phyloP scores from a whole-genome alignment of 2,113 vertebrate genomes.

The Lethenteron camtschaticum region DNA sequence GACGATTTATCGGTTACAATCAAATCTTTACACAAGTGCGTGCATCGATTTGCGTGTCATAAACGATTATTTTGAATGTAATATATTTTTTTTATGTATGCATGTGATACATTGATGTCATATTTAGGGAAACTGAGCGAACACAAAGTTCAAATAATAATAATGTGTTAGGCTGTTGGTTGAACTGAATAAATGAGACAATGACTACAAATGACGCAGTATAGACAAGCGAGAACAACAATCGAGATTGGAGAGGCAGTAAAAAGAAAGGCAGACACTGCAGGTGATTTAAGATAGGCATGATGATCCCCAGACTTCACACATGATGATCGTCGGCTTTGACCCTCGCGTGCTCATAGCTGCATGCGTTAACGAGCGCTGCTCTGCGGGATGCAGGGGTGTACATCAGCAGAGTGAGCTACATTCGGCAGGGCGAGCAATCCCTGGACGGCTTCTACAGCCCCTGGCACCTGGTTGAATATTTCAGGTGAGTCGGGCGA shows the following conservation, averaged over 20 bases:
- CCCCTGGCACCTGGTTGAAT: constrained; percentile 93
- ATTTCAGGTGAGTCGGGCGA: constrained; percentile 57
- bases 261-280: not conserved
- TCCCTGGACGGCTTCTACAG: constrained; percentile 95
- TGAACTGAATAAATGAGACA: too few species aligned
- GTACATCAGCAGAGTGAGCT: constrained; percentile 86
- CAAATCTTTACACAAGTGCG: constrained; percentile 5
- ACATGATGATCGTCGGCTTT: not conserved
- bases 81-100: too few species aligned
- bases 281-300: not conserved
- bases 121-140: too few species aligned
- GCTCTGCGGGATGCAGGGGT: constrained; percentile 29
- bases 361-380: too few species aligned
- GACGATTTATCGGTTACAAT: constrained; percentile 11
- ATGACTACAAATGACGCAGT: too few species aligned
- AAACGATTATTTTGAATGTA: too few species aligned
- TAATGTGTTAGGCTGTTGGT: too few species aligned
- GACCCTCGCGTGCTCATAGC: too few species aligned
- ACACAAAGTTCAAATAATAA: too few species aligned
- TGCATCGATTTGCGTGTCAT: too few species aligned
- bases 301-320: not conserved
- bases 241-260: not conserved
- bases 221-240: too few species aligned
- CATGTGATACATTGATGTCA: too few species aligned
- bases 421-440: constrained; percentile 86